These are phyloP conservation scores for Phanerotoma sp. DNA, from an alignment of 2,888 invertebrate genomes.

Conservation along the genomic window DNA sequence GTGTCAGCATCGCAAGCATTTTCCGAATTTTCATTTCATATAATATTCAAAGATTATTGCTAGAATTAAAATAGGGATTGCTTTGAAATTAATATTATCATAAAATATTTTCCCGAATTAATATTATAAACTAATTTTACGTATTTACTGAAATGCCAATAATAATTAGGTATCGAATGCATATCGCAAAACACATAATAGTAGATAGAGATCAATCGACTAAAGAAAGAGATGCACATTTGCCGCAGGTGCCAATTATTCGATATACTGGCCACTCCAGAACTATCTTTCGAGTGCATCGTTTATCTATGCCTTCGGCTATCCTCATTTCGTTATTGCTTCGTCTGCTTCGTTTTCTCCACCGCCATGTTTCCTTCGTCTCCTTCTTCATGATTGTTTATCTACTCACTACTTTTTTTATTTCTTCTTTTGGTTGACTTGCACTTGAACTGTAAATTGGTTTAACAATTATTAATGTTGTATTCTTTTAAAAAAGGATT, in stretches of 20 bases:
- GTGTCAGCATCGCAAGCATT: constrained; percentile 11
- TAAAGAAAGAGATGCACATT: constrained; percentile 55
- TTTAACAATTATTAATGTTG: no score
- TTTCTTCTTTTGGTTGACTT: background rate
- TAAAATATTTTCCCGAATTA: no score
- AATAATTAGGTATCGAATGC: constrained; percentile 20
- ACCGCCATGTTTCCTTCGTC: constrained; percentile 23
- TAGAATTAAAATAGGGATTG: no score
- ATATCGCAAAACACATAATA: constrained; percentile 55
- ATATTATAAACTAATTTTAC: no score
- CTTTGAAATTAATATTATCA: no score
- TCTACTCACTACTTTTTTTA: constrained; percentile 5
- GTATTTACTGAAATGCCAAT: background rate
- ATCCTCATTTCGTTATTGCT: constrained; percentile 38
- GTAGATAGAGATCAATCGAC: no score
- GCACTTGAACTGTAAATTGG: no score
- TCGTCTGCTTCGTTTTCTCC: constrained; percentile 31
- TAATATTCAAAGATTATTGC: no score
- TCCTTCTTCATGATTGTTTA: constrained; percentile 10
- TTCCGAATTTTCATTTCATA: no score
- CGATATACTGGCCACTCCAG: constrained; percentile 50
- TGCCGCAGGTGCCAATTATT: constrained; percentile 58
- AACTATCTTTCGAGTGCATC: constrained; percentile 47
- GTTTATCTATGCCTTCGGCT: constrained; percentile 43
- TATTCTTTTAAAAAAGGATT: no score